Percentiles rank a stretch among this genome's conserved stretches.
Evolutionary conservation across 2,888 invertebrate species (phyloP).

Genomic region (Clitarchus hookeri): DNA sequence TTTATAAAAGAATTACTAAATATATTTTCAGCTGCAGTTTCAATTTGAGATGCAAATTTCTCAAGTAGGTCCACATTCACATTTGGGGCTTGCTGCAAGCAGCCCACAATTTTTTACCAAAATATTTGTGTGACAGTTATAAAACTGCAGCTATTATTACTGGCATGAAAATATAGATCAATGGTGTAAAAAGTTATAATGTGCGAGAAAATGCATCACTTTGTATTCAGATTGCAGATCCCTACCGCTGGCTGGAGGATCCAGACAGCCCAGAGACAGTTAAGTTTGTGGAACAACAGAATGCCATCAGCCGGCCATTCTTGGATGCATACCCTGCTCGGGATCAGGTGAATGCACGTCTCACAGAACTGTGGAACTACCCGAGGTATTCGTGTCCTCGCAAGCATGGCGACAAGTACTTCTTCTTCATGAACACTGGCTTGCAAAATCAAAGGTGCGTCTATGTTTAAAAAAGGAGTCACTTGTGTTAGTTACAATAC

Average conservation of each 20-base stretch:
- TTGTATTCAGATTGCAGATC: slow-evolving; percentile 74
- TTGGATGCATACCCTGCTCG: slow-evolving; percentile 76
- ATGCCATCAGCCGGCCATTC: slow-evolving; percentile 84
- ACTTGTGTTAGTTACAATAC: background rate
- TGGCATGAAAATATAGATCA: no score
- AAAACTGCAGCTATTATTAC: no score
- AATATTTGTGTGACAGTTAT: no score
- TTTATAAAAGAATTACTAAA: no score
- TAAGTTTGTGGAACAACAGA: slow-evolving; percentile 87
- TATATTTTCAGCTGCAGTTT: no score
- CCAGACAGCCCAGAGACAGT: slow-evolving; percentile 91
- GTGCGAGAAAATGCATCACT: no score
- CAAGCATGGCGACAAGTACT: slow-evolving; percentile 82
- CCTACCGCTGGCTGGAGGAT: slow-evolving; percentile 96
- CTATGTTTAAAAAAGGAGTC: no score
- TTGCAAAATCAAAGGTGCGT: slow-evolving; percentile 92
- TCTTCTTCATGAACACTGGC: slow-evolving; percentile 91
- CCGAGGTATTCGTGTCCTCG: slow-evolving; percentile 92
- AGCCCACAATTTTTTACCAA: no score
- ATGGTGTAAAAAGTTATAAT: no score
- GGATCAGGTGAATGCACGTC: slow-evolving; percentile 71
- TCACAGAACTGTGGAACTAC: slow-evolving; percentile 94
- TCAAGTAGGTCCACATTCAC: no score
- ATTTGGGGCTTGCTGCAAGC: no score
- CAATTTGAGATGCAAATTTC: no score